These are phyloP conservation scores for Dipodomys spectabilis DNA, from an alignment of 2,113 vertebrate genomes.

Conservation along the genomic window DNA sequence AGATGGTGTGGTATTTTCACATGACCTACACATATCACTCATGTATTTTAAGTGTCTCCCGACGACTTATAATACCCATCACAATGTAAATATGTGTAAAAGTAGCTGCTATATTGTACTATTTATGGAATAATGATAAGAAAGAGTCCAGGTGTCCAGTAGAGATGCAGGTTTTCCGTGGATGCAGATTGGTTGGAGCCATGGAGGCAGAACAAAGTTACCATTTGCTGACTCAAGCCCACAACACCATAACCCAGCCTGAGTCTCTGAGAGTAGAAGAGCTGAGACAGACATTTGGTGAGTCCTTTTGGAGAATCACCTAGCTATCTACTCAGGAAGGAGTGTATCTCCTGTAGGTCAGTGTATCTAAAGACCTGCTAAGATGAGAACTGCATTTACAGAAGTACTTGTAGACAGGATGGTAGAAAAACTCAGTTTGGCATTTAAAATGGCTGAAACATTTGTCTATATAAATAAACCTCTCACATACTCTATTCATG, in stretches of 20 bases:
- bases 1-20: not conserved
- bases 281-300: not conserved
- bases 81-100: no score
- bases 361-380: not conserved
- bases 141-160: no score
- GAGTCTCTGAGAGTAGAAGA: not conserved
- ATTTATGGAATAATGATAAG: not conserved
- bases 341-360: no score
- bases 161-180: not conserved
- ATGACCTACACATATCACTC: no score
- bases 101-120: not conserved
- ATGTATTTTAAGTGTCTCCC: not conserved
- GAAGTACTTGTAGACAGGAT: not conserved
- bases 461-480: not conserved
- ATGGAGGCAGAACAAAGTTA: no score
- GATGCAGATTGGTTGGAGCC: not conserved
- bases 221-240: no score
- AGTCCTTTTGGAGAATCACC: not conserved
- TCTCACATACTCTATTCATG: not conserved
- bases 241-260: not conserved
- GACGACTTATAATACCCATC: not conserved
- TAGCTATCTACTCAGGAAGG: not conserved
- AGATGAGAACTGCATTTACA: fast-evolving
- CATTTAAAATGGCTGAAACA: not conserved
- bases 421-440: not conserved